Percentiles rank a stretch among this genome's conserved stretches.
These are phyloP conservation scores for Globia sparganii DNA, from an alignment of 2,888 invertebrate species.

Conservation along the genomic window DNA sequence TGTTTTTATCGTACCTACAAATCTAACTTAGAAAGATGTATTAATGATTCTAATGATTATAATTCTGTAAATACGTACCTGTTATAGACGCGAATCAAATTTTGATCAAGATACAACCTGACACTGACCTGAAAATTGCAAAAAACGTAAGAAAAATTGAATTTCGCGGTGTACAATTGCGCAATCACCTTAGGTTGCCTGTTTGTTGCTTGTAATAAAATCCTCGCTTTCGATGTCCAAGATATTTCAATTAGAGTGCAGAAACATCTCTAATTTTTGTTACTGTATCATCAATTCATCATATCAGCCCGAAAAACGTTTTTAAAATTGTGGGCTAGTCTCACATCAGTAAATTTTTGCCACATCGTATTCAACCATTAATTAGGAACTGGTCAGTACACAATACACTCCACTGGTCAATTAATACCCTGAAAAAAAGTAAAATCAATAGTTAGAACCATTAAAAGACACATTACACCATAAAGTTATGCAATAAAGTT, in stretches of 20 bases:
- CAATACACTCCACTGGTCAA: not conserved
- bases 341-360: no score
- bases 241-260: not conserved
- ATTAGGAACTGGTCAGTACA: not conserved
- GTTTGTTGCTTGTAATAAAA: not conserved
- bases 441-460: slow-evolving; percentile 20
- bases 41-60: no score
- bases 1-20: no score
- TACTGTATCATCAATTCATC: not conserved
- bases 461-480: slow-evolving; percentile 29
- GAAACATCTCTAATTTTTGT: not conserved
- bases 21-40: no score
- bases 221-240: not conserved
- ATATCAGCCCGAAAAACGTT: not conserved
- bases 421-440: not conserved
- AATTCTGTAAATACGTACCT: no score
- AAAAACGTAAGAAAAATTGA: no score
- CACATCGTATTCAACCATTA: not conserved
- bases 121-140: no score
- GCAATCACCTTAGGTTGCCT: not conserved
- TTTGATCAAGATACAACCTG: no score
- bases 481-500: slow-evolving; percentile 39
- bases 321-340: not conserved
- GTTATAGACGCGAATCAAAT: no score
- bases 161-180: no score